A percentile compares a stretch with the other conserved stretches of the same genome.
These are phyloP conservation scores for Calliopum simillimum DNA, from an alignment of 2,888 invertebrate genomes.

Conservation along the genomic window DNA sequence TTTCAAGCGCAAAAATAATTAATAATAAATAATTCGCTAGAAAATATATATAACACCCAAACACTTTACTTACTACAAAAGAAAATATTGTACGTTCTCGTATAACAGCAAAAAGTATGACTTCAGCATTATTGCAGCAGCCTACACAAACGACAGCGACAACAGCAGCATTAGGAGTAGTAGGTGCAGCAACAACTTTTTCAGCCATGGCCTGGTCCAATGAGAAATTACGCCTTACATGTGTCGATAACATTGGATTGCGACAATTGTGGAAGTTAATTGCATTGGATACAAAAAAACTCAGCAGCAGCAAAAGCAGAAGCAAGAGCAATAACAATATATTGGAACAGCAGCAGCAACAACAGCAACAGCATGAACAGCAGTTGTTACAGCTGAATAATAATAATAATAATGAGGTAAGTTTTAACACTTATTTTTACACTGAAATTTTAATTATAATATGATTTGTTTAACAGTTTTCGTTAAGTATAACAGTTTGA, in stretches of 20 bases:
- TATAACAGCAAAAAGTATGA: conserved; percentile 58
- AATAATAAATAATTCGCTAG: conserved; percentile 20
- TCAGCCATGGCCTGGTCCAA: conserved; percentile 66
- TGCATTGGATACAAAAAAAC: conserved; percentile 60
- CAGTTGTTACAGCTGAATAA: conserved; percentile 34
- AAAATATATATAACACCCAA: neutral
- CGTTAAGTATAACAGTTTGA: conserved; percentile 8
- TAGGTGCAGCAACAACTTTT: conserved; percentile 47
- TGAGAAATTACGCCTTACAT: conserved; percentile 65
- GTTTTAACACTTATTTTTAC: conserved; percentile 20
- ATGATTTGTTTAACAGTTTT: conserved; percentile 4
- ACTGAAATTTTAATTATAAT: neutral
- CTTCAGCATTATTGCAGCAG: conserved; percentile 66
- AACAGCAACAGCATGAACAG: conserved; percentile 41
- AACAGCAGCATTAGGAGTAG: conserved; percentile 37
- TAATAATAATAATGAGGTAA: conserved; percentile 52
- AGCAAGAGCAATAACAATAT: conserved; percentile 35
- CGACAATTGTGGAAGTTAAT: conserved; percentile 66
- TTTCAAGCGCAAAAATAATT: conserved; percentile 15
- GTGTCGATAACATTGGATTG: conserved; percentile 66
- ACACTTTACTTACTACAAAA: conserved; percentile 13
- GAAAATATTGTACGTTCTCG: conserved; percentile 12
- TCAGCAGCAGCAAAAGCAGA: conserved; percentile 41
- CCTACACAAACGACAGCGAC: conserved; percentile 44
- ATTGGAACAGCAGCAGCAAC: conserved; percentile 41